phyloP scores from a whole-genome alignment of 23 tunicate species.

The Phallusia fumigata region DNA sequence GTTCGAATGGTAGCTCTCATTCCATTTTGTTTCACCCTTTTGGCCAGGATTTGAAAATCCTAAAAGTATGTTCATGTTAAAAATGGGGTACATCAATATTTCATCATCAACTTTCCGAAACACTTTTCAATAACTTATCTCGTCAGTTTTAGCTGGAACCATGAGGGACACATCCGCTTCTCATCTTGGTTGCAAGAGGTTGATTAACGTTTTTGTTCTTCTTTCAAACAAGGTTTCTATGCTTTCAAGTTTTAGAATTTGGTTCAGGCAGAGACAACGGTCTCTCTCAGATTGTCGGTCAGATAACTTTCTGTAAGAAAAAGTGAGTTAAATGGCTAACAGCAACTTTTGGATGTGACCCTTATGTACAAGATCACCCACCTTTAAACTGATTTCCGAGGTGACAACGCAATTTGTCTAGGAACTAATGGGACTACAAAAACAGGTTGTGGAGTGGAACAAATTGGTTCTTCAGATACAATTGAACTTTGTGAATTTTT shows the following conservation, averaged over 20 bases:
- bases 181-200: not conserved
- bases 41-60: not conserved
- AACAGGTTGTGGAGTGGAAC: no score
- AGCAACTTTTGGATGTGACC: no score
- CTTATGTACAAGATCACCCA: no score
- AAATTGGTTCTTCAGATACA: no score
- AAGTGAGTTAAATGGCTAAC: no score
- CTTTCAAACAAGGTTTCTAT: not conserved
- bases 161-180: not conserved
- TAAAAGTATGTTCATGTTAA: not conserved
- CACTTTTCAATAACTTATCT: not conserved
- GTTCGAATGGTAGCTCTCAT: conserved; percentile 14
- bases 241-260: not conserved
- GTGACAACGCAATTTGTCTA: no score
- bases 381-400: no score
- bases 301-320: not conserved
- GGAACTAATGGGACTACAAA: no score
- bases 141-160: not conserved
- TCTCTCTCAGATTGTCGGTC: no score
- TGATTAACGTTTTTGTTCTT: not conserved
- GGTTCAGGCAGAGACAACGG: no score
- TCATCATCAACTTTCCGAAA: not conserved
- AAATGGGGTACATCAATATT: not conserved
- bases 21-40: not conserved
- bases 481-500: no score